Evolutionary conservation across 30 jellyfish, hydroid and myxozoan species (phyloP).

Genomic region (Aurelia sp.): DNA sequence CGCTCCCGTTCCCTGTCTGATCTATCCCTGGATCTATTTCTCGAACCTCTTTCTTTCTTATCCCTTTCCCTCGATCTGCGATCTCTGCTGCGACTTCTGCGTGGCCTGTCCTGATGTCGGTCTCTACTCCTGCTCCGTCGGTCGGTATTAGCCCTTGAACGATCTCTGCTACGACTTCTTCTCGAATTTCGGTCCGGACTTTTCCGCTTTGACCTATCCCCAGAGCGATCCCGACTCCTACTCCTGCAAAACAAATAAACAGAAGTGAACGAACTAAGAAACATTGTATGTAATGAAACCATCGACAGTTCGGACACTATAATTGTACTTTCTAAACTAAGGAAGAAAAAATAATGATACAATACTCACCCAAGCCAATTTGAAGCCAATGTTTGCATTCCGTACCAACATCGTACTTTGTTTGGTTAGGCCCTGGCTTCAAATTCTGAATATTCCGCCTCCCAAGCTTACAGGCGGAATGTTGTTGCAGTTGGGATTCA

Average conservation of each 20-base stretch:
- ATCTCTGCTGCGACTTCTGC: conserved; percentile 2
- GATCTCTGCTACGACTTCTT: neutral
- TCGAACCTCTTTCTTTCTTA: conserved; percentile 3
- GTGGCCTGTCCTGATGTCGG: conserved; percentile 8
- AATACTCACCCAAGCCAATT: too few species aligned
- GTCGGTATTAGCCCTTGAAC: conserved; percentile 3
- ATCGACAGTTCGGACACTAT: too few species aligned
- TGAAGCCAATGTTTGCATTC: too few species aligned
- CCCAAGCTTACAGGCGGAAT: too few species aligned
- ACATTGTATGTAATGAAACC: neutral
- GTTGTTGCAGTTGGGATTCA: too few species aligned
- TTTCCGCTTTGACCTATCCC: conserved; percentile 5
- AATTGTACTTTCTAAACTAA: too few species aligned
- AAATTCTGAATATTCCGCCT: too few species aligned
- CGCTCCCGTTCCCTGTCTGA: neutral
- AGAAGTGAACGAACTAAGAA: too few species aligned
- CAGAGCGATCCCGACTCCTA: conserved; percentile 35
- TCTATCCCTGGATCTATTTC: conserved; percentile 46
- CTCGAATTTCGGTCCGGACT: conserved; percentile 15
- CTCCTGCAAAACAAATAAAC: conserved; percentile 5
- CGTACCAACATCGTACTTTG: too few species aligned
- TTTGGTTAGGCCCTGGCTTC: too few species aligned
- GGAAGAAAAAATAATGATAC: too few species aligned
- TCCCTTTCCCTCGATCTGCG: conserved; percentile 3
- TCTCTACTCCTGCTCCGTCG: conserved; percentile 20